These are phyloP conservation scores for Erythrolamprus reginae DNA, from an alignment of 2,113 vertebrate species.

Conservation along the genomic window DNA sequence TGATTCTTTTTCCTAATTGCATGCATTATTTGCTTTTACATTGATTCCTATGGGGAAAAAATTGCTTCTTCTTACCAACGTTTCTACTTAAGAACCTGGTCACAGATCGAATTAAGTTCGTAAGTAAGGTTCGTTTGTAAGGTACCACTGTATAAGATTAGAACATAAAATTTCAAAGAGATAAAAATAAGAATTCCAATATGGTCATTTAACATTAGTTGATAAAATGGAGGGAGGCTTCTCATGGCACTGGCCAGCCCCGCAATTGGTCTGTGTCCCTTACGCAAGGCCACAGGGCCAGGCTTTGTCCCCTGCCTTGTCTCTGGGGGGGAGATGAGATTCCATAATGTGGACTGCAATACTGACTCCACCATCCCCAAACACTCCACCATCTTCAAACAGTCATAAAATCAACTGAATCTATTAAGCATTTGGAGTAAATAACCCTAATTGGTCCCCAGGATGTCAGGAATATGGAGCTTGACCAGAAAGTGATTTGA, in stretches of 20 bases:
- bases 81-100: too few species aligned
- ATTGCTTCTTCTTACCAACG: too few species aligned
- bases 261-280: neutral
- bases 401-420: neutral
- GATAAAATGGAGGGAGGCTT: neutral
- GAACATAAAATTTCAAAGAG: neutral
- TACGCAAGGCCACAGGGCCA: neutral
- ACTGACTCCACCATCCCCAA: neutral
- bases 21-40: too few species aligned
- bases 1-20: too few species aligned
- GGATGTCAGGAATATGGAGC: neutral
- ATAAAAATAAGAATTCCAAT: neutral
- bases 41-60: too few species aligned
- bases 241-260: neutral
- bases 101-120: too few species aligned
- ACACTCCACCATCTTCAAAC: neutral
- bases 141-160: too few species aligned
- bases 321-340: neutral
- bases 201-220: neutral
- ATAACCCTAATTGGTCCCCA: neutral
- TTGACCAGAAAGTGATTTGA: neutral
- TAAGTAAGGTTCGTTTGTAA: too few species aligned
- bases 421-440: neutral
- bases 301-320: neutral
- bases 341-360: neutral